Evolutionary conservation across 2,888 invertebrate species (phyloP), one percentile per base, ranked within the genome.

Genomic region (Sipunculus nudus): DNA sequence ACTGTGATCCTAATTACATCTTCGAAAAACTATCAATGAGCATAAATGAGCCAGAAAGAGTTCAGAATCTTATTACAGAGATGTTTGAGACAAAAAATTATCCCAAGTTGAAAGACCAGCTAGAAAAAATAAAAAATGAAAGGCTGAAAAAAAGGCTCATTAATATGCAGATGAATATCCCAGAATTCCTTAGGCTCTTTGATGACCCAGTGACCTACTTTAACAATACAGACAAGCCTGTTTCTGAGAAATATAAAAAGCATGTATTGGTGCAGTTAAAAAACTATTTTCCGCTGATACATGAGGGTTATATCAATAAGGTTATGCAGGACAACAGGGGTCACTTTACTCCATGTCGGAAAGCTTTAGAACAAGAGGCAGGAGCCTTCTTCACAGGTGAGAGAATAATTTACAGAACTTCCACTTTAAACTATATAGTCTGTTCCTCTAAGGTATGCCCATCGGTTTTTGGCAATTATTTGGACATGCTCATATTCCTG

Each of bases 1-100:
- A 77, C 46, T 77, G 77, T 68, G 78, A 79, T 63, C 79, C 78
- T 13, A 76, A 76, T 63, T 79, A 72, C 65, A 56, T 79, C n/a
- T 75, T 64, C 61, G 67, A 76, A 28, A 65, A 70, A 48, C 64
- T 79, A 31, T 70, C 72, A 49, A 45, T 55, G 6, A 53, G 48
- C 31, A 54, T 65, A 21, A 53, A 70, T 55, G 69, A 69, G 19
- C 57, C 63, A 32, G 70, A 77, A 8, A 67, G 75, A 28, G 66
- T 73, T 19, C 65, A 68, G 52, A 68, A 68, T 16, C 52, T 79
- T 35, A 76, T 76, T 13, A 62, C 70, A 46, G 62, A 68, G 10
- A 62, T 79, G 67, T 75, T 76, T 68, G 78, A 77, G 41, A 60
- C 59, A 28, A 68, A 58, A 40, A 63, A 74, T 53, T 76, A 76